Percentiles rank a stretch among this genome's conserved stretches.
These are phyloP conservation scores for Aplocera efformata DNA, from an alignment of 2,888 invertebrate genomes.

Conservation along the genomic window DNA sequence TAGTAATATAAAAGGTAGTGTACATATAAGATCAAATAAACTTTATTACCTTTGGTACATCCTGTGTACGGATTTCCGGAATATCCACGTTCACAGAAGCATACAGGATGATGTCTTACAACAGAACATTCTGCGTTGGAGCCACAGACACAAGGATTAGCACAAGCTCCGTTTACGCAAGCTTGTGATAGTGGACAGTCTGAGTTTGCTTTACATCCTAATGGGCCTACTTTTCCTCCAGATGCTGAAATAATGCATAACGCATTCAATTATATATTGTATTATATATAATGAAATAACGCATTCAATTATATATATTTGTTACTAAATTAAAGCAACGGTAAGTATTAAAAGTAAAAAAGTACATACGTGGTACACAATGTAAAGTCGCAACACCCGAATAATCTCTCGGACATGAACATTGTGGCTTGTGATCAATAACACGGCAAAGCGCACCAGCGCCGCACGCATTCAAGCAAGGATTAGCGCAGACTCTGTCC, in stretches of 20 bases:
- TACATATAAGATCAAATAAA: no score
- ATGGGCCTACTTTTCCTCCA: constrained; percentile 74
- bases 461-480: constrained; percentile 89
- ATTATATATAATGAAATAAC: constrained; percentile 23
- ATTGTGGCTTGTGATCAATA: constrained; percentile 86
- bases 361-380: constrained; percentile 88
- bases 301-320: no score
- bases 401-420: constrained; percentile 90
- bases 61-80: constrained; percentile 92
- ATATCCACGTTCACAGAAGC: constrained; percentile 89
- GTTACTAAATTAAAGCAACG: no score
- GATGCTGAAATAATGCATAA: constrained; percentile 74
- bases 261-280: no score
- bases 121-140: constrained; percentile 90
- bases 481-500: constrained; percentile 88
- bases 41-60: constrained; percentile 85
- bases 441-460: constrained; percentile 90
- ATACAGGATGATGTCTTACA: constrained; percentile 91
- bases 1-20: no score
- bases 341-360: no score
- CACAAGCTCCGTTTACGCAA: constrained; percentile 89
- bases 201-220: constrained; percentile 87
- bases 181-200: constrained; percentile 91
- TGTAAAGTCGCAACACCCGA: constrained; percentile 85
- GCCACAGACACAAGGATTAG: constrained; percentile 93